These are phyloP conservation scores for Phylloscopus whistleri DNA, from an alignment of 2,113 vertebrate species.

Conservation along the genomic window DNA sequence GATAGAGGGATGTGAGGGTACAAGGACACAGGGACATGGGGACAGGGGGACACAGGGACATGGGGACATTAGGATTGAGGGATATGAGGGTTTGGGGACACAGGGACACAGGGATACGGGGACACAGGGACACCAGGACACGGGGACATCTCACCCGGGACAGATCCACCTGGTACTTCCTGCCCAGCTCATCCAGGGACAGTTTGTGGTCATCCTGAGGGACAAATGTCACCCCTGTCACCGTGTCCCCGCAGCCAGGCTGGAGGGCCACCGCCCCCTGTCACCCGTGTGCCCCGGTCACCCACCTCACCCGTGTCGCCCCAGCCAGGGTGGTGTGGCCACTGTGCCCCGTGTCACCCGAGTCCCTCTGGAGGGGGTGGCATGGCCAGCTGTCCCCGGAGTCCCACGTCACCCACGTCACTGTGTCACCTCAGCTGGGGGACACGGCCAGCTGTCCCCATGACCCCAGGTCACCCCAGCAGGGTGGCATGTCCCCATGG, in stretches of 20 bases:
- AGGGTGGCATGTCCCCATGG: neutral
- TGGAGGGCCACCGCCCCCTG: neutral
- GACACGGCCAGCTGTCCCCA: neutral
- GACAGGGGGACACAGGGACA: neutral
- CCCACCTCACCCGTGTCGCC: neutral
- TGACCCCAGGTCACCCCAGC: neutral
- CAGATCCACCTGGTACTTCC: constrained; percentile 86
- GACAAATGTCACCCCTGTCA: neutral
- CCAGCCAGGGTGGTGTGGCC: rapidly evolving
- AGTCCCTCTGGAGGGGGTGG: neutral
- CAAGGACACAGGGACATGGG: rapidly evolving
- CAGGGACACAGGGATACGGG: rapidly evolving
- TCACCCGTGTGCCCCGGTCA: neutral
- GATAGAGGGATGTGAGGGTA: no score
- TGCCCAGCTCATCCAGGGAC: constrained; percentile 81
- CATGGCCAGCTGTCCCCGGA: neutral
- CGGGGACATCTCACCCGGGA: constrained; percentile 69
- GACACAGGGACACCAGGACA: neutral
- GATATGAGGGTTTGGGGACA: rapidly evolving
- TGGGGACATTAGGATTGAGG: rapidly evolving
- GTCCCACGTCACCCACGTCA: neutral
- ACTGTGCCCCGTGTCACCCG: neutral
- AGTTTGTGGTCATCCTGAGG: constrained; percentile 89
- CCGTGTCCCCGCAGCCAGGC: rapidly evolving
- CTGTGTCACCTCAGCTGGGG: neutral